Evolutionary conservation across 2,888 invertebrate genomes (phyloP), one percentile per base, ranked within the genome.

Genomic region (Drosophila suboccidentalis): DNA sequence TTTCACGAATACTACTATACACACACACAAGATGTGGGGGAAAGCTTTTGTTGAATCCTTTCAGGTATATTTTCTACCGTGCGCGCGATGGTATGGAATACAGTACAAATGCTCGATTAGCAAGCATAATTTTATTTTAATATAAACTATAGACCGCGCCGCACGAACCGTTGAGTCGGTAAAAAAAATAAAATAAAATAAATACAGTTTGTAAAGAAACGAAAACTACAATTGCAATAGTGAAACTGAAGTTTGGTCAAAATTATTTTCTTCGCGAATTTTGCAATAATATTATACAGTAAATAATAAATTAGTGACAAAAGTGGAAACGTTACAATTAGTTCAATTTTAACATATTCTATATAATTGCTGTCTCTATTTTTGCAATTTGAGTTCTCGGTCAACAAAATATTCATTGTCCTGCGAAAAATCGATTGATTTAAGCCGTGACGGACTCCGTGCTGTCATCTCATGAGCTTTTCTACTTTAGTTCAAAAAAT

Each of bases 391-490:
- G 2, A 32, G 29, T 50, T 58, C 61, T 78, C 44, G 79, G 76
- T 72, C 67, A 80, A 82, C 76, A 69, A 71, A 66, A 44, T 55
- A 75, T 58, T 71, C 69, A 64, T 80, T 87, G 74, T 80, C 76
- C 84, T 84, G 87, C n/a, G 84, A 89, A 85, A 85, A 85, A 85
- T 85, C 84, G 89, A 85, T 85, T 84, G 51, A 54, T 70, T 87
- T 71, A 53, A 71, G 63, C 75, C 72, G 83, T 80, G 62, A 60
- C 66, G 55, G 50, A 59, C 8, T 50, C 38, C 43, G 62, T 47
- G 60, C 72, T 77, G 80, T 74, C 73, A 86, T 55, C 66, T 72
- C 58, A 51, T 11, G 76, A 85, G 84, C 84, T 85, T 83, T 83
- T 63, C 26, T 32, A 50, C 50, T 50, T 49, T 34, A 50, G 62